Conservation (phyloP, 2,888 invertebrate genomes). For the Drosophila borealis region DNA sequence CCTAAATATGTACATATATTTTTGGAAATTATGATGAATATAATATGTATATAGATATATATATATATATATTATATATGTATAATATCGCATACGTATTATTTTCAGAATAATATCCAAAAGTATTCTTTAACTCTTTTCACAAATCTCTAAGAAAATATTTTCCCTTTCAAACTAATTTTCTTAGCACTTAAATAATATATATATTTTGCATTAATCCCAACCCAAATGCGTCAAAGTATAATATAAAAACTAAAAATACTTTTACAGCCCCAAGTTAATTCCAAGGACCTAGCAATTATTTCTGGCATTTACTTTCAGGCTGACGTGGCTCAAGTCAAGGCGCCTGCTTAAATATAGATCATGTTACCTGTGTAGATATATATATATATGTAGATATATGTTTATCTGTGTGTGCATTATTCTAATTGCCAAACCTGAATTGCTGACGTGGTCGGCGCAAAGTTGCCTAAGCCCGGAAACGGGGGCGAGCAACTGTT, state of each 20-base stretch:
- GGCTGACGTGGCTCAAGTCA: conserved; percentile 43
- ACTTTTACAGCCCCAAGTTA: neutral
- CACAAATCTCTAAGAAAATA: too few relatives aligned
- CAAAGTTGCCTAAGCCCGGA: neutral
- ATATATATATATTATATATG: too few relatives aligned
- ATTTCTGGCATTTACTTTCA: conserved; percentile 6
- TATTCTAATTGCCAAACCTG: conserved; percentile 38
- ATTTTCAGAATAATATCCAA: too few relatives aligned
- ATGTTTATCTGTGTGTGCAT: neutral
- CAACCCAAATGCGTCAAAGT: neutral
- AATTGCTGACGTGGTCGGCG: neutral
- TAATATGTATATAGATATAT: too few relatives aligned
- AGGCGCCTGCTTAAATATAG: neutral
- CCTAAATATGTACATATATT: too few relatives aligned
- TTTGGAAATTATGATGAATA: too few relatives aligned
- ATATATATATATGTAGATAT: neutral
- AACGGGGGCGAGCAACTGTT: neutral
- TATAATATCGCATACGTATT: neutral
- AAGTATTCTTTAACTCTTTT: too few relatives aligned
- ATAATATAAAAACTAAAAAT: neutral
- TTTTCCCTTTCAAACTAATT: too few relatives aligned
- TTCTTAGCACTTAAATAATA: too few relatives aligned
- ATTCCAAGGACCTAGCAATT: conserved; percentile 4
- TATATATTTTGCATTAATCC: neutral
- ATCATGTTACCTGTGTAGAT: neutral